Percentiles rank a stretch among this genome's conserved stretches.
phyloP scores from a whole-genome alignment of 2,797 vertebrate species.

The Smutsia gigantea region DNA sequence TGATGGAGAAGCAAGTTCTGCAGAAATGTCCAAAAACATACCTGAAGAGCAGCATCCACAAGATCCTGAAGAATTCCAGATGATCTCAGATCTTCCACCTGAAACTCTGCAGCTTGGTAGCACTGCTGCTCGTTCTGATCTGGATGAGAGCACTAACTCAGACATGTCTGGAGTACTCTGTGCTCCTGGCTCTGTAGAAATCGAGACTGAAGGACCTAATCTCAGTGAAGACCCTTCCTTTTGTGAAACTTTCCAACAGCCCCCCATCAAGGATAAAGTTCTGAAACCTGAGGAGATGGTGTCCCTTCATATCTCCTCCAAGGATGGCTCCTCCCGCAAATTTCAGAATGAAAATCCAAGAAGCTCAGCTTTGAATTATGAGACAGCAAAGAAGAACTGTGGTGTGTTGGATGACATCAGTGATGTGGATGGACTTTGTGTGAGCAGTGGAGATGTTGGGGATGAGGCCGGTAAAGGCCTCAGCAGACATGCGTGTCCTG shows the following conservation, averaged over 20 bases:
- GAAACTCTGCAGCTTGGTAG: constrained; percentile 6
- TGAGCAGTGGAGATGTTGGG: background rate
- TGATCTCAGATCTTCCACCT: constrained; percentile 37
- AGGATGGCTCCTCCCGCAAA: constrained; percentile 45
- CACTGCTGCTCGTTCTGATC: background rate
- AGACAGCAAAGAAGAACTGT: constrained; percentile 45
- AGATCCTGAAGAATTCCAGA: constrained; percentile 64
- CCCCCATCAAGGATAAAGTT: constrained; percentile 49
- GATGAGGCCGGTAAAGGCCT: background rate
- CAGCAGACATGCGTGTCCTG: background rate
- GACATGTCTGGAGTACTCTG: constrained; percentile 53
- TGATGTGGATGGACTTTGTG: background rate
- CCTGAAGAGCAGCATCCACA: constrained; percentile 64
- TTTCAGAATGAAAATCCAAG: constrained; percentile 54
- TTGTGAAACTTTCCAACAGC: constrained; percentile 68
- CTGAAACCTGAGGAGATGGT: constrained; percentile 45
- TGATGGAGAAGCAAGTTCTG: constrained; percentile 42
- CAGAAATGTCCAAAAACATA: constrained; percentile 35
- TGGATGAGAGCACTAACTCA: constrained; percentile 55
- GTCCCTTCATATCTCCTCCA: constrained; percentile 48
- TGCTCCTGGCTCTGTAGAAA: constrained; percentile 59
- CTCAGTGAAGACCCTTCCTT: constrained; percentile 60
- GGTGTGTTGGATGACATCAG: background rate
- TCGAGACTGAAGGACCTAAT: constrained; percentile 66
- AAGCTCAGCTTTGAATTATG: constrained; percentile 31